Percentiles rank a stretch among this genome's conserved stretches.
These are phyloP conservation scores for Palythoa caribaeorum DNA, from an alignment of 92 coral and sea anemone genomes.

Conservation along the genomic window DNA sequence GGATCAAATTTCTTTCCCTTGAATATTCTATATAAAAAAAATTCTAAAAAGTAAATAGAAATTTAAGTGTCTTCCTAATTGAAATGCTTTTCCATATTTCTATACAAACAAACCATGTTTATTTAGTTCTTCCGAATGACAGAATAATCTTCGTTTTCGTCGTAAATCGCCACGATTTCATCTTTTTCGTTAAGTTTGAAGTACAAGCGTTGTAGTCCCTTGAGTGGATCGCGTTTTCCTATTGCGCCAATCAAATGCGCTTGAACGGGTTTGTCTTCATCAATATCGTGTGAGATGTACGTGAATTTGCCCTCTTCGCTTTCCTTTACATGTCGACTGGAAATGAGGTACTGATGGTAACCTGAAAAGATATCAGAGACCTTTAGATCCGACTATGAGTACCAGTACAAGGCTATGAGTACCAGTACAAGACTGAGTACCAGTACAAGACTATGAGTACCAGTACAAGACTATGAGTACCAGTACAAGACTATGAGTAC, in stretches of 20 bases:
- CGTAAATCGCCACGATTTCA: constrained; percentile 32
- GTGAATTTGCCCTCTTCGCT: constrained; percentile 37
- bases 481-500: no score
- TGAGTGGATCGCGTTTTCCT: constrained; percentile 37
- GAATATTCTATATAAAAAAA: no score
- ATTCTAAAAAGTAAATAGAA: no score
- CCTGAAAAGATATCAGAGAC: neutral
- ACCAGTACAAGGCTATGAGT: no score
- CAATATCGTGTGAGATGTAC: constrained; percentile 29
- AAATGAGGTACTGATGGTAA: constrained; percentile 28
- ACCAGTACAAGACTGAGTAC: no score
- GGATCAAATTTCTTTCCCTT: no score
- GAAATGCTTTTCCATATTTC: no score
- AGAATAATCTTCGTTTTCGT: constrained; percentile 41
- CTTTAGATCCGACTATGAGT: no score
- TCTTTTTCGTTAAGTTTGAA: constrained; percentile 29
- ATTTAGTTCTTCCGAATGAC: constrained; percentile 19
- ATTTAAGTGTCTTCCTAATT: no score
- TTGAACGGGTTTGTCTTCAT: constrained; percentile 36
- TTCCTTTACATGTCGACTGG: constrained; percentile 45
- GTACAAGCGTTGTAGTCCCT: constrained; percentile 35
- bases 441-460: no score
- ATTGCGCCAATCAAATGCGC: constrained; percentile 25
- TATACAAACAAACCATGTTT: no score
- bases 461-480: no score